Conservation (phyloP, 92 coral and sea anemone genomes). For the Zoanthus sociatus region DNA sequence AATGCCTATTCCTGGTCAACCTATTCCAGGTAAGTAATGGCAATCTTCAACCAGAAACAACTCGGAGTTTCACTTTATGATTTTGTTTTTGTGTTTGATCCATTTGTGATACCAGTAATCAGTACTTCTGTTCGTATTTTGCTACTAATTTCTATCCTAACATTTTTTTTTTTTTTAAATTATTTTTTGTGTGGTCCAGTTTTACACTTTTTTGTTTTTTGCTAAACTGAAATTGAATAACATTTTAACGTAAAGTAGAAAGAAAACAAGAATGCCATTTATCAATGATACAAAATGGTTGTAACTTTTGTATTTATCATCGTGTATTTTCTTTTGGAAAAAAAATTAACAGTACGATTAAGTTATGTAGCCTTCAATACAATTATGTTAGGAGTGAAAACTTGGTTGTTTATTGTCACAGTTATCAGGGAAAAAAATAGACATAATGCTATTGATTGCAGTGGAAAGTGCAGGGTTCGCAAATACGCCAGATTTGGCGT, state of each 20-base stretch:
- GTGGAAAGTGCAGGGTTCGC: neutral
- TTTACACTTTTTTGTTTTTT: no score
- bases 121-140: neutral
- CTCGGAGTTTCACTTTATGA: neutral
- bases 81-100: neutral
- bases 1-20: conserved; percentile 68
- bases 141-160: neutral
- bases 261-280: neutral
- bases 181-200: neutral
- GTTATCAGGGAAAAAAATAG: no score
- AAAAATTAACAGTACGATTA: no score
- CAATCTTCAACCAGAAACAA: neutral
- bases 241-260: neutral
- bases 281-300: neutral
- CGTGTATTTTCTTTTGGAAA: no score
- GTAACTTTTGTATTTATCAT: neutral
- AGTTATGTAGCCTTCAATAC: no score
- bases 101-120: neutral
- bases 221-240: neutral
- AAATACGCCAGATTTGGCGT: no score
- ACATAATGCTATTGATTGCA: neutral
- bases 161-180: neutral
- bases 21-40: conserved; percentile 76
- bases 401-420: no score
- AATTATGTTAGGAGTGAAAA: no score